Evolutionary conservation across 1,140 invertebrate species (phyloP).

Genomic region (Drosophila equinoxialis): DNA sequence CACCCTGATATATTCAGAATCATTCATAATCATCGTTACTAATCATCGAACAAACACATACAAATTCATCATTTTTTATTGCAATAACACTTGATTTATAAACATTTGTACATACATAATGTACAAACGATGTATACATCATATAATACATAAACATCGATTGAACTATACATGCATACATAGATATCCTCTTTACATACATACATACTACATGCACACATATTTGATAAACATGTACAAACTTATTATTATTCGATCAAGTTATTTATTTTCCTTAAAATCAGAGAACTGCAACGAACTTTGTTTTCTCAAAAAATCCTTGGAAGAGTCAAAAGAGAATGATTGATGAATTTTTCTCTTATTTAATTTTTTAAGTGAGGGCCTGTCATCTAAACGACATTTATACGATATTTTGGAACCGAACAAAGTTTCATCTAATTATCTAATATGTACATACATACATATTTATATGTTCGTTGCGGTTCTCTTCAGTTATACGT

Average conservation of each 20-base stretch:
- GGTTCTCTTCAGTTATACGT: background rate
- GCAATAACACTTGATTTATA: slow-evolving; percentile 4
- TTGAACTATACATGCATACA: slow-evolving; percentile 2
- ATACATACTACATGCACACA: slow-evolving; percentile 8
- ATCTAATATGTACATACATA: too few species aligned
- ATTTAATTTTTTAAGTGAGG: too few species aligned
- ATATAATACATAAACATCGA: too few species aligned
- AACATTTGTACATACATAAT: slow-evolving; percentile 9
- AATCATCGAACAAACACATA: slow-evolving; percentile 15
- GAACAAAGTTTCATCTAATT: background rate
- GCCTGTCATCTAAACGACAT: too few species aligned
- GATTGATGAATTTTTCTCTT: too few species aligned
- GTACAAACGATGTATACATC: too few species aligned
- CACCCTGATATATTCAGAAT: background rate
- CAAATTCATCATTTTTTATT: slow-evolving; percentile 24
- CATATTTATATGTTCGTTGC: background rate
- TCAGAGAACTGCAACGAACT: background rate
- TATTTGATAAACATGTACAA: background rate
- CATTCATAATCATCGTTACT: slow-evolving; percentile 20
- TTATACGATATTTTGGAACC: too few species aligned
- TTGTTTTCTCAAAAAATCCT: background rate
- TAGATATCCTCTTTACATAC: too few species aligned
- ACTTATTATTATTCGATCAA: background rate
- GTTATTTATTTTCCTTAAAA: background rate
- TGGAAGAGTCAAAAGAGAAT: too few species aligned